Base-by-base conservation (phyloP, 2,797 vertebrate species). In the Myotis planiceps region DNA sequence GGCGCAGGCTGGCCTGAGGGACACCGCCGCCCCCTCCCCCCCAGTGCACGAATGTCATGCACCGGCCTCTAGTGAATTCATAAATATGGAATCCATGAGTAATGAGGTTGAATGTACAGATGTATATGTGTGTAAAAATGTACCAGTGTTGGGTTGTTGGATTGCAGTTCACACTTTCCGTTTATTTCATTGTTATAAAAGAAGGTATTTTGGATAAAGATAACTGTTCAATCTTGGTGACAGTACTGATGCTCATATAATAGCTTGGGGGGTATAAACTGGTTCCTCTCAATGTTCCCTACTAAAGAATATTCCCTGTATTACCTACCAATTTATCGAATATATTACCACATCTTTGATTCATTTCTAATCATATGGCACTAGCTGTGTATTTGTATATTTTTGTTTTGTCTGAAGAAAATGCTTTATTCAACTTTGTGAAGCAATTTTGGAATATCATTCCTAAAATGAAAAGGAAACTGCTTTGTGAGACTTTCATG, bases 161-260 rank as follows among this genome's bases (percentile, higher is more conserved):
- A 39, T 76, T 53, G 13, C 19, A 23, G 19, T 58, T 95, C 80
- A 42, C 21, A 65, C 79, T 76, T 84, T 69, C 23, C 45, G 10
- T 88, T 90, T 94, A 25, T 95, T 42, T 90, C 71, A 92, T 7
- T 89, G 23, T 84, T 58, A 21, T 58, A 55, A 55, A 89, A 65
- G 19, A 68, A 90, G 5, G 1, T 7, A 19, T 51, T 90, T 95
- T 14, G 63, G 34, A 68, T 78, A 69, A 88, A 92, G 34, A 51
- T 80, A 71, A 72, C 14, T 78, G 71, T 65, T 80, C n/a, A 69
- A 32, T 80, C 45, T 89, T 80, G 12, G 53, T 78, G 51, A 45
- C 1, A 39, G 12, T 60, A 55, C 27, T 60, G 3, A 34, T 75
- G 1, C 34, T 81, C 79, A 78, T 27, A 69, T 72, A 55, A 55